Conservation (phyloP, 2,888 invertebrate genomes). For the Thera britannica region DNA sequence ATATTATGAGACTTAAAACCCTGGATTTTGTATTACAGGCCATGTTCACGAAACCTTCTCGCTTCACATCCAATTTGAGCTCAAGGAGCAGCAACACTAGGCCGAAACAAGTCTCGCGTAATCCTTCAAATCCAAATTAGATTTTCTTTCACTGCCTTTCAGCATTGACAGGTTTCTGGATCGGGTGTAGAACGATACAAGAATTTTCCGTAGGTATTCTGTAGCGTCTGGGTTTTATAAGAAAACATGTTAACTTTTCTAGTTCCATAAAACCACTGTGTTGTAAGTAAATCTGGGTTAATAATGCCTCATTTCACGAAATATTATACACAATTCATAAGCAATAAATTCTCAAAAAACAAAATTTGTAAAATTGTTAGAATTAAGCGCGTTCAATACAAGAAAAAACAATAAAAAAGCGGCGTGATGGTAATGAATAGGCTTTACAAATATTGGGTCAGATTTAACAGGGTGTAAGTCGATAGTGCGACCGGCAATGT, state of each 20-base stretch:
- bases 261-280: neutral
- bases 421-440: slow-evolving; percentile 74
- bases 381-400: slow-evolving; percentile 57
- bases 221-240: slow-evolving; percentile 33
- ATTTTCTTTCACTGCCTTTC: slow-evolving; percentile 80
- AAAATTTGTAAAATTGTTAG: slow-evolving; percentile 65
- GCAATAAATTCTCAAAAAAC: slow-evolving; percentile 58
- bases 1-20: slow-evolving; percentile 20
- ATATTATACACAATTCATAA: slow-evolving; percentile 5
- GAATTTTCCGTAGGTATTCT: slow-evolving; percentile 41
- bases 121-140: slow-evolving; percentile 84
- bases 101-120: slow-evolving; percentile 81
- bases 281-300: slow-evolving; percentile 14
- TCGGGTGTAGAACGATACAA: slow-evolving; percentile 39
- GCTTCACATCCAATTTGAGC: slow-evolving; percentile 72
- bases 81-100: slow-evolving; percentile 71
- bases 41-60: slow-evolving; percentile 60
- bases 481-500: slow-evolving; percentile 78
- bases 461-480: slow-evolving; percentile 82
- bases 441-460: slow-evolving; percentile 80
- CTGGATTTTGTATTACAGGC: slow-evolving; percentile 21
- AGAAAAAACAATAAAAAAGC: slow-evolving; percentile 76
- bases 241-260: slow-evolving; percentile 28
- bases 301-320: slow-evolving; percentile 9
- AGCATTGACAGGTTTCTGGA: slow-evolving; percentile 75